These are phyloP conservation scores for Macropodus opercularis DNA, from an alignment of 2,797 vertebrate genomes.

Conservation along the genomic window DNA sequence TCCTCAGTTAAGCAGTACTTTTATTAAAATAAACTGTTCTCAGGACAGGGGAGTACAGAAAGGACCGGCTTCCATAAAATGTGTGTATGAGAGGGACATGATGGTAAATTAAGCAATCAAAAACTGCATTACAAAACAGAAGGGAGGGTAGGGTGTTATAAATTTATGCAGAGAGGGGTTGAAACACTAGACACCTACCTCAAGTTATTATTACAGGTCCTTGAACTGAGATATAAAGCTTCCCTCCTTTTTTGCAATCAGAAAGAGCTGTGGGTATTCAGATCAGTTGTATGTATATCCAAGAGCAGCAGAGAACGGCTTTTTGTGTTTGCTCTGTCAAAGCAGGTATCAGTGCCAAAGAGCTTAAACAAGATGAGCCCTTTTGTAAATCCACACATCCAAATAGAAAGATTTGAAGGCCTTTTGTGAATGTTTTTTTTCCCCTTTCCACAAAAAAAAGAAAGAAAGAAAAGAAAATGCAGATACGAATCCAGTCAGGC, in stretches of 20 bases:
- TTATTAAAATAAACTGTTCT: slow-evolving; percentile 81
- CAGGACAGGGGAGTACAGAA: slow-evolving; percentile 34
- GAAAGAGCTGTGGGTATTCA: slow-evolving; percentile 72
- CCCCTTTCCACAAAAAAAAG: slow-evolving; percentile 34
- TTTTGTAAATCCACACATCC: slow-evolving; percentile 85
- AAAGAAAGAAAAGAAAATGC: slow-evolving; percentile 53
- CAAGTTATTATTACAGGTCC: slow-evolving; percentile 84
- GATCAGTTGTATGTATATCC: slow-evolving; percentile 78
- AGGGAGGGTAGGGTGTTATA: slow-evolving; percentile 67
- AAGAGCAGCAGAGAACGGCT: slow-evolving; percentile 74
- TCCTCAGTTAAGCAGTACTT: slow-evolving; percentile 83
- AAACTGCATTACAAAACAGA: slow-evolving; percentile 67
- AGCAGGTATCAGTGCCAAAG: slow-evolving; percentile 74
- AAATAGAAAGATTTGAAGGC: slow-evolving; percentile 73
- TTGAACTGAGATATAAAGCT: slow-evolving; percentile 76
- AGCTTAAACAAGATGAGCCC: slow-evolving; percentile 72
- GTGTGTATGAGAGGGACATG: slow-evolving; percentile 64
- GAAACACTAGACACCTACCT: slow-evolving; percentile 90
- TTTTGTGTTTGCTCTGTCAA: slow-evolving; percentile 77
- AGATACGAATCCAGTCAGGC: slow-evolving; percentile 81
- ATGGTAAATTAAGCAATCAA: slow-evolving; percentile 65
- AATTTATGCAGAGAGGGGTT: slow-evolving; percentile 76
- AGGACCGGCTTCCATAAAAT: slow-evolving; percentile 68
- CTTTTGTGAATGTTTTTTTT: slow-evolving; percentile 70
- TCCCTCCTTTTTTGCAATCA: slow-evolving; percentile 80